Conservation (phyloP, 2,113 vertebrate genomes). For the Cryptomyrus ogoouensis region DNA sequence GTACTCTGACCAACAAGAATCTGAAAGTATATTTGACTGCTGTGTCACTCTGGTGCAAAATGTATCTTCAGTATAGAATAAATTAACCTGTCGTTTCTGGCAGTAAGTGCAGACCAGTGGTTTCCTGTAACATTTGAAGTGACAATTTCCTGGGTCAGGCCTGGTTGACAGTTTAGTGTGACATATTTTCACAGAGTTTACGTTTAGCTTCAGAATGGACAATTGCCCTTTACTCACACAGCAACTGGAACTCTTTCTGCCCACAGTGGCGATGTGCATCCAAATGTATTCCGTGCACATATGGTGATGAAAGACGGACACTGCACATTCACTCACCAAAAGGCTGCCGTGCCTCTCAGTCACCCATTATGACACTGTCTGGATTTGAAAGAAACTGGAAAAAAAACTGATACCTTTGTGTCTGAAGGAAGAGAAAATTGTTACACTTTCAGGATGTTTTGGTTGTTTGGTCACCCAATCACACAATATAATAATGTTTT, state of each 20-base stretch:
- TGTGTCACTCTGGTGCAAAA: conserved; percentile 74
- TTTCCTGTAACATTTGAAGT: conserved; percentile 80
- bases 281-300: not conserved
- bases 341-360: not conserved
- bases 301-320: not conserved
- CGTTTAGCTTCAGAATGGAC: conserved; percentile 60
- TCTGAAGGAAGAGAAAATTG: not conserved
- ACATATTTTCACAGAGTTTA: conserved; percentile 62
- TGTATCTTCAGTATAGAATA: conserved; percentile 74
- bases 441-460: not conserved
- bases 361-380: not conserved
- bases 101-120: conserved; percentile 73
- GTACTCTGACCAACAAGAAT: conserved; percentile 40
- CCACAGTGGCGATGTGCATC: conserved; percentile 42
- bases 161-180: conserved; percentile 73
- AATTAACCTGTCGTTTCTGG: conserved; percentile 84
- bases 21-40: conserved; percentile 69
- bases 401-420: not conserved
- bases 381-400: not conserved
- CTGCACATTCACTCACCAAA: not conserved
- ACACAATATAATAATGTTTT: not conserved
- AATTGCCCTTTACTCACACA: conserved; percentile 52
- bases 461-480: not conserved
- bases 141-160: conserved; percentile 72
- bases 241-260: conserved; percentile 59